phyloP scores from a whole-genome alignment of 2,888 invertebrate genomes.

The Mechanitis mazaeus region DNA sequence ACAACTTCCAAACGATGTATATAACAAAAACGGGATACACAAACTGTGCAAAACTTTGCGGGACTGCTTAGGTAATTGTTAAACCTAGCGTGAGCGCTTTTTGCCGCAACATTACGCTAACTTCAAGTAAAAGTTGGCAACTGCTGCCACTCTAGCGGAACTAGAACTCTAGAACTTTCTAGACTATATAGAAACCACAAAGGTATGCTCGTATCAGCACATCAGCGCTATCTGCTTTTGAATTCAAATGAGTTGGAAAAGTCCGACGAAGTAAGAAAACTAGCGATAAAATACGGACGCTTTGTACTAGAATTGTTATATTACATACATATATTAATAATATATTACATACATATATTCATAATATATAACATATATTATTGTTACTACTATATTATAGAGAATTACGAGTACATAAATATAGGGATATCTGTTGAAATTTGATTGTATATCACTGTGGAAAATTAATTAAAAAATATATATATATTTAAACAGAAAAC shows the following conservation, averaged over 20 bases:
- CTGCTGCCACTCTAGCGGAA: conserved; percentile 56
- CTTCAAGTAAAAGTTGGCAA: conserved; percentile 64
- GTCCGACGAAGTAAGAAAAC: conserved; percentile 70
- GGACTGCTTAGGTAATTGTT: conserved; percentile 73
- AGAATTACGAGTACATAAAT: no score
- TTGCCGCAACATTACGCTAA: conserved; percentile 71
- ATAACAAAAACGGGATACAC: conserved; percentile 50
- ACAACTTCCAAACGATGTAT: conserved; percentile 30
- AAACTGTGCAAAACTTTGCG: conserved; percentile 55
- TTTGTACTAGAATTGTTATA: no score
- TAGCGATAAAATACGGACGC: conserved; percentile 20
- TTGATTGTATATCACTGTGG: no score
- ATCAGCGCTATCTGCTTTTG: conserved; percentile 75
- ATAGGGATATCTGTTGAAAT: no score
- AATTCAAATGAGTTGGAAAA: conserved; percentile 77
- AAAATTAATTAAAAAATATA: no score
- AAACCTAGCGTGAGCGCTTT: conserved; percentile 72
- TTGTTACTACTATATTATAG: no score
- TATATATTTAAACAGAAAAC: no score
- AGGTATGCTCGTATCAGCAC: conserved; percentile 65
- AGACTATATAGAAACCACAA: conserved; percentile 71
- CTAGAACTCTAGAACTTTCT: conserved; percentile 50
- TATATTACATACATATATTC: no score
- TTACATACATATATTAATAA: background rate
- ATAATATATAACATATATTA: no score